Evolutionary conservation across 2,797 vertebrate genomes (phyloP).

Genomic region (Hyperoplus lanceolatus): DNA sequence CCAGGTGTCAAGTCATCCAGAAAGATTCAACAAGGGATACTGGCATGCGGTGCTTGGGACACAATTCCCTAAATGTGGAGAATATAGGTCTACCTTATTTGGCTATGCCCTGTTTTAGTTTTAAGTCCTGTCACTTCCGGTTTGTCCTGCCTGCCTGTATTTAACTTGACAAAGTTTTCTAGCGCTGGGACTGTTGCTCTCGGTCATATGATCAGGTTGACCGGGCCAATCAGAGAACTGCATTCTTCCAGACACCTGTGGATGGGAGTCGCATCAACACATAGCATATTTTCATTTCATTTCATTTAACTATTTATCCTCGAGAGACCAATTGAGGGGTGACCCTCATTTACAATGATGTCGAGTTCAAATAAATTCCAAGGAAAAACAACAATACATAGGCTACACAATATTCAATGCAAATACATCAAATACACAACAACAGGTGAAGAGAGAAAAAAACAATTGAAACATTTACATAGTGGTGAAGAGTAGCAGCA

Average conservation of each 20-base stretch:
- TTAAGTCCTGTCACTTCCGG: neutral
- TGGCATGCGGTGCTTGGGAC: too few relatives aligned
- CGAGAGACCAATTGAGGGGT: too few relatives aligned
- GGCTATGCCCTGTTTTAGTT: neutral
- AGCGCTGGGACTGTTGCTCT: conserved; percentile 36
- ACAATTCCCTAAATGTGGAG: neutral
- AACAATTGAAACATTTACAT: too few relatives aligned
- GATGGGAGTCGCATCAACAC: neutral
- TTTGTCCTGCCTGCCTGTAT: fast-evolving
- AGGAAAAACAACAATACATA: too few relatives aligned
- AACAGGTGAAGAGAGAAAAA: too few relatives aligned
- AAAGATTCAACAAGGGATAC: neutral
- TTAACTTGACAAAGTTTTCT: conserved; percentile 6
- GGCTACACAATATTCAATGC: too few relatives aligned
- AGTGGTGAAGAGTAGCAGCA: too few relatives aligned
- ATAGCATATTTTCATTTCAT: too few relatives aligned
- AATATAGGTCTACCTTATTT: neutral
- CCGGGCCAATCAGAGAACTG: conserved; percentile 56
- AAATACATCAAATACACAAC: too few relatives aligned
- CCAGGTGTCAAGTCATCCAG: neutral
- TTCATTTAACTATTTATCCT: too few relatives aligned
- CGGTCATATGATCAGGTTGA: conserved; percentile 60
- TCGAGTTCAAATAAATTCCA: too few relatives aligned
- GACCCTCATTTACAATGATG: too few relatives aligned
- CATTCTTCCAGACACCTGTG: conserved; percentile 9